phyloP scores from a whole-genome alignment of 1,140 invertebrate species.

The Drosophila biarmipes region DNA sequence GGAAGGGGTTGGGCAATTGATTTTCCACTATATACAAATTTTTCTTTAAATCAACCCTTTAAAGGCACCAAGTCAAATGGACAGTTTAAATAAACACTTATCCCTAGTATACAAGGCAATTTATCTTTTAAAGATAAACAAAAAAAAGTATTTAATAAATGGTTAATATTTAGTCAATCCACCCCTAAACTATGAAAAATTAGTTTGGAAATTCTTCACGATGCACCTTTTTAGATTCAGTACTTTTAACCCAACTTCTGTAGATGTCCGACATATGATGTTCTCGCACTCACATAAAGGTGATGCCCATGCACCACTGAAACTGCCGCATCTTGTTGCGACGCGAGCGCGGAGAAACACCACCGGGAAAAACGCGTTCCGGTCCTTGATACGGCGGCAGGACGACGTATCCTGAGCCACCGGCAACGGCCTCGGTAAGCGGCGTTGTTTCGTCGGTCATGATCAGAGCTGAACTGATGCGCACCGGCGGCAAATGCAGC shows the following conservation, averaged over 20 bases:
- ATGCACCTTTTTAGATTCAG: not conserved
- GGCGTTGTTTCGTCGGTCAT: slow-evolving; percentile 84
- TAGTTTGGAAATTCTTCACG: too few species aligned
- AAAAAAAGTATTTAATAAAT: too few species aligned
- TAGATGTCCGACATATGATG: not conserved
- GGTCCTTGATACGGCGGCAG: slow-evolving; percentile 82
- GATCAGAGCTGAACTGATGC: slow-evolving; percentile 60
- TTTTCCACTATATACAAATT: slow-evolving; percentile 1
- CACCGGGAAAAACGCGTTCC: slow-evolving; percentile 88
- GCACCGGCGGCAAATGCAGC: not conserved
- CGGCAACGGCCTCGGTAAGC: slow-evolving; percentile 44
- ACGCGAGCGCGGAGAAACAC: slow-evolving; percentile 86
- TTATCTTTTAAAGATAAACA: too few species aligned
- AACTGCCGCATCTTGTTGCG: slow-evolving; percentile 87
- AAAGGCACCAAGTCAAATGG: not conserved
- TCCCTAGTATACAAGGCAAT: too few species aligned
- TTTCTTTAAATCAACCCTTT: not conserved
- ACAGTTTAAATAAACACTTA: too few species aligned
- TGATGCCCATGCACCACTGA: slow-evolving; percentile 89
- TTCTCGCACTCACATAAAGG: slow-evolving; percentile 87
- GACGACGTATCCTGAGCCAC: slow-evolving; percentile 61
- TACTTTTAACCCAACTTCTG: not conserved
- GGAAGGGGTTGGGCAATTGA: too few species aligned
- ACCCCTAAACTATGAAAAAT: too few species aligned
- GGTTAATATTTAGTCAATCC: too few species aligned